Base-by-base conservation (phyloP, 2,888 invertebrate species). In the Xiphydria camelus region DNA sequence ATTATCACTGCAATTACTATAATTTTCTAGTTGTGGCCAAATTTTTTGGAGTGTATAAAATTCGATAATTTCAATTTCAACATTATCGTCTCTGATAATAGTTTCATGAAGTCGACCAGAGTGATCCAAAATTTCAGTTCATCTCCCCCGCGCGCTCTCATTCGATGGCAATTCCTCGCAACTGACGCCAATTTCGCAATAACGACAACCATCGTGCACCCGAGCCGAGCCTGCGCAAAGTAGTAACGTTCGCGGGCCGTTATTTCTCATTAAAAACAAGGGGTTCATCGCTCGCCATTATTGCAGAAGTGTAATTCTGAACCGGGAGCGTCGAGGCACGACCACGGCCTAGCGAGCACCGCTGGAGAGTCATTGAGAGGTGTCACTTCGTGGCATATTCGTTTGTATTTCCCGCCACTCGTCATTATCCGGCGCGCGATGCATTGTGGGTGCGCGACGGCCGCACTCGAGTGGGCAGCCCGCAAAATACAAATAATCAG, bases 331-430 rank as follows among this genome's bases (percentile, higher is more conserved):
- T 4, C 7, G 22, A 22, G 23, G 1, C 36, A 36, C 3, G 5
- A 14, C 33, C 42, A 41, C 33, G 45, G 37, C 47, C 49, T 41
- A 22, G 37, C 38, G 44, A 50, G 50, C 41, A 54, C 41, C 34
- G 43, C 35, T 25, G 35, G 47, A 66, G 58, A 55, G 68, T 66
- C 73, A 74, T 75, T 73, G 74, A 74, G 70, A 75, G 75, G 75
- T 75, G 75, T 75, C 73, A 75, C 72, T 71, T 74, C 74, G 75
- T 75, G 73, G 70, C 61, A 75, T 73, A 73, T 74, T 72, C 71
- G 74, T 73, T 72, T 73, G 70, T 70, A 66, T 73, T 72, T 66
- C 68, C 64, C 52, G 51, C 51, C 49, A 55, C 53, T 53, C 51
- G 53, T 55, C 53, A 57, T 57, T 57, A 57, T 55, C 45, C 34